Evolutionary conservation across 2,797 vertebrate genomes (phyloP), one percentile per base, ranked within the genome.

Genomic region (Hippopotamyrus pictus): DNA sequence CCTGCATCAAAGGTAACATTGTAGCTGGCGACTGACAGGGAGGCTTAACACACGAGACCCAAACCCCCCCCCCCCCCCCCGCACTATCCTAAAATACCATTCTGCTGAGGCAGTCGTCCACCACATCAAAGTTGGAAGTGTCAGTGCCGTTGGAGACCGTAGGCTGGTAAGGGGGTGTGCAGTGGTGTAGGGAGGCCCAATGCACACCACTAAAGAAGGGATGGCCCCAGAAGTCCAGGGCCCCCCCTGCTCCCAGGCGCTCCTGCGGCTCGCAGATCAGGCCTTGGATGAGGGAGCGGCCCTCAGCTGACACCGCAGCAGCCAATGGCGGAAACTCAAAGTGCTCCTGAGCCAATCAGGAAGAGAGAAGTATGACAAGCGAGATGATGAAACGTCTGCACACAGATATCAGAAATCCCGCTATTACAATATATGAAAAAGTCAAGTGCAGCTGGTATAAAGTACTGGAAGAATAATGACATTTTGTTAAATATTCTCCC

Each of bases 101-200:
- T 92, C 96, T 94, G 91, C 95, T 96, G 89, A 97, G 95, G 92
- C 92, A 89, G 59, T 97, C 97, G 3, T 97, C 97, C 88, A 97
- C 93, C 84, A 97, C 92, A 33, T 98, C 97, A 37, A 98, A 98
- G 94, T 97, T 97, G 91, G 96, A 97, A 0, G 97, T 98, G 92
- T 98, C 97, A 0, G 97, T 96, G 90, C 96, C 91, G 37, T 96
- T 95, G 59, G 94, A 94, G 1, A 96, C 95, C 59, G 96, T 96
- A 0, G 97, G 97, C 1, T 93, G 91, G 89, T 95, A 97, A 0
- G 97, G 96, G 0, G 97, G 96, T 1, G 93, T 83, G 22, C 93
- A 92, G 69, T 94, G 92, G 0, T 96, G 94, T 89, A 98, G 93
- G 8, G 91, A 89, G 7, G 91, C 93, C 97, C 97, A 98, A 89